A percentile compares a stretch with the other conserved stretches of the same genome.
Evolutionary conservation across 2,888 invertebrate genomes (phyloP).

Genomic region (Corythucha ciliata): DNA sequence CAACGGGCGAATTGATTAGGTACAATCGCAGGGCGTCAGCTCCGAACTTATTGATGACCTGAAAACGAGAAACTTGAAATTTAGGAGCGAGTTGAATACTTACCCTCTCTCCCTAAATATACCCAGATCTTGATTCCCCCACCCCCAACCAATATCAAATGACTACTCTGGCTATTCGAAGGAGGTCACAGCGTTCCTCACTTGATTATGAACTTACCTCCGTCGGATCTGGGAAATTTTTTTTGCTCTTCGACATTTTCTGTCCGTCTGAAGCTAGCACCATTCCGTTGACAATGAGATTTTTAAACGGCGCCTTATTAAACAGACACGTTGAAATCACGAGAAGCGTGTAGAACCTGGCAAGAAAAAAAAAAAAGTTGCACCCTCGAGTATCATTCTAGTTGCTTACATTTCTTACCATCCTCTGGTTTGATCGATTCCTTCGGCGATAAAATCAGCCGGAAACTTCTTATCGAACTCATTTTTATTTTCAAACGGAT

Average conservation of each 20-base stretch:
- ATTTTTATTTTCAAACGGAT: slow-evolving; percentile 85
- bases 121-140: too few relatives aligned
- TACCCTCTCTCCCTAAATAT: too few relatives aligned
- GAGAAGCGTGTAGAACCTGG: slow-evolving; percentile 82
- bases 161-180: too few relatives aligned
- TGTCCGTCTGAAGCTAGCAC: slow-evolving; percentile 95
- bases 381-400: too few relatives aligned
- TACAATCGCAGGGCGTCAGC: slow-evolving; percentile 95
- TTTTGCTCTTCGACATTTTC: slow-evolving; percentile 99
- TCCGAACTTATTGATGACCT: slow-evolving; percentile 77
- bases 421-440: slow-evolving; percentile 94
- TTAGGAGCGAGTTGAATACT: too few relatives aligned
- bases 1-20: slow-evolving; percentile 95
- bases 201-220: too few relatives aligned
- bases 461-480: slow-evolving; percentile 88
- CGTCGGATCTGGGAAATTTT: slow-evolving; percentile 96
- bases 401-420: slow-evolving; percentile 50
- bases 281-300: slow-evolving; percentile 91
- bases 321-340: slow-evolving; percentile 94
- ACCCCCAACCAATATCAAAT: too few relatives aligned
- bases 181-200: too few relatives aligned
- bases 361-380: too few relatives aligned
- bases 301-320: slow-evolving; percentile 94
- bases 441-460: slow-evolving; percentile 99
- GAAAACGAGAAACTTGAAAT: too few relatives aligned